Evolutionary conservation across 2,113 vertebrate genomes (phyloP).

Genomic region (Crotalus helleri): DNA sequence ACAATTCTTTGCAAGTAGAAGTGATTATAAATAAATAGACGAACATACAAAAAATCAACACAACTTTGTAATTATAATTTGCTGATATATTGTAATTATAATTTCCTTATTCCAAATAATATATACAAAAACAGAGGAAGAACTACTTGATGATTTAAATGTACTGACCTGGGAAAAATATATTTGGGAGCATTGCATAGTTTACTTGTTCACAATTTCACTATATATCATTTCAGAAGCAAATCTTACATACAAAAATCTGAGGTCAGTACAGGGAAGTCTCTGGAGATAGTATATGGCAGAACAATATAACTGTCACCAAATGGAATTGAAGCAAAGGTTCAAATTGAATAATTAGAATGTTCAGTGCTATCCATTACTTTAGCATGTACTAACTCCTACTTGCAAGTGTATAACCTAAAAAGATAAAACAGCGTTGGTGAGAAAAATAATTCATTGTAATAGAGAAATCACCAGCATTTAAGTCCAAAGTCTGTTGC

Average conservation of each 20-base stretch:
- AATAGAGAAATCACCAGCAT: background rate
- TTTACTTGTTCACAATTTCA: conserved; percentile 3
- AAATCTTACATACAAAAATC: conserved; percentile 31
- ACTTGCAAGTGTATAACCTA: background rate
- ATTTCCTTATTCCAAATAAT: no score
- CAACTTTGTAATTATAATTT: background rate
- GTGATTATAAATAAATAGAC: background rate
- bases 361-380: background rate
- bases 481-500: background rate
- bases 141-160: no score
- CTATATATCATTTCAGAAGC: conserved; percentile 17
- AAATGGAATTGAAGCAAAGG: background rate
- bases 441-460: background rate
- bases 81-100: background rate
- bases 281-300: conserved; percentile 13
- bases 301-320: conserved; percentile 29
- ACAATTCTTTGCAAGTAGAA: background rate
- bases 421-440: background rate
- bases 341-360: background rate
- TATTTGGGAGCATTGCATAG: background rate
- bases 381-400: background rate
- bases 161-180: no score
- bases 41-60: background rate
- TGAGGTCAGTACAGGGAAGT: conserved; percentile 23
- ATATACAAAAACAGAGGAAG: no score